phyloP scores from a whole-genome alignment of 2,113 vertebrate genomes.

The Haemorhous mexicanus region DNA sequence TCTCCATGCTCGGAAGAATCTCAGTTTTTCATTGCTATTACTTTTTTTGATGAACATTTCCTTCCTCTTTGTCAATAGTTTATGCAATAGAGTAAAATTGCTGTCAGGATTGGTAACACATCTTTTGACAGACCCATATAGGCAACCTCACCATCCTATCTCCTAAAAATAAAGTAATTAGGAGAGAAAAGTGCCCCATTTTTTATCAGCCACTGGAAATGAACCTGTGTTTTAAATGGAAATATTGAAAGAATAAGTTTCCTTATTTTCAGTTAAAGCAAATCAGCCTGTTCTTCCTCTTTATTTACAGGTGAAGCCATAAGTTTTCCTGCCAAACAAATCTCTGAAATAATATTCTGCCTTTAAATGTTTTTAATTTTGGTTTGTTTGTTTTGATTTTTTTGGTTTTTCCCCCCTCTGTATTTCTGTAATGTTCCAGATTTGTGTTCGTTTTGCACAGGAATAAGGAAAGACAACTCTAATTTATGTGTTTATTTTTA shows the following conservation, averaged over 20 bases:
- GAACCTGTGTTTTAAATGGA: background rate
- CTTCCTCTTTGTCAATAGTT: constrained; percentile 10
- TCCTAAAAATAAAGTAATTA: background rate
- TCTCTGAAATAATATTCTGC: background rate
- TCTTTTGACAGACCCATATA: background rate
- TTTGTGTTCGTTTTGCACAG: background rate
- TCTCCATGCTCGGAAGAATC: background rate
- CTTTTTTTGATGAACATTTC: background rate
- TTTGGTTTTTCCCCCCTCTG: fast-evolving
- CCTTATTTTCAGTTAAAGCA: background rate
- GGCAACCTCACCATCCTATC: background rate
- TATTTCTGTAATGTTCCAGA: background rate
- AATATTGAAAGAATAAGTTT: background rate
- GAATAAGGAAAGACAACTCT: background rate
- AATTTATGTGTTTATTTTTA: background rate
- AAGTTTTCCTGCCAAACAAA: background rate
- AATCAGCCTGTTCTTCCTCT: background rate
- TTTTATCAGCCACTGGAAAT: background rate
- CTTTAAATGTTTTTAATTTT: background rate
- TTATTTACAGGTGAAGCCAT: background rate
- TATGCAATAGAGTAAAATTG: background rate
- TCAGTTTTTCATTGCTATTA: background rate
- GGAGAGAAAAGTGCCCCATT: background rate
- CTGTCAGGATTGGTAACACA: background rate
- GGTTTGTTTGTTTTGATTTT: background rate